Evolutionary conservation across 1,140 invertebrate species (phyloP).

Genomic region (Drosophila lacteicornis): DNA sequence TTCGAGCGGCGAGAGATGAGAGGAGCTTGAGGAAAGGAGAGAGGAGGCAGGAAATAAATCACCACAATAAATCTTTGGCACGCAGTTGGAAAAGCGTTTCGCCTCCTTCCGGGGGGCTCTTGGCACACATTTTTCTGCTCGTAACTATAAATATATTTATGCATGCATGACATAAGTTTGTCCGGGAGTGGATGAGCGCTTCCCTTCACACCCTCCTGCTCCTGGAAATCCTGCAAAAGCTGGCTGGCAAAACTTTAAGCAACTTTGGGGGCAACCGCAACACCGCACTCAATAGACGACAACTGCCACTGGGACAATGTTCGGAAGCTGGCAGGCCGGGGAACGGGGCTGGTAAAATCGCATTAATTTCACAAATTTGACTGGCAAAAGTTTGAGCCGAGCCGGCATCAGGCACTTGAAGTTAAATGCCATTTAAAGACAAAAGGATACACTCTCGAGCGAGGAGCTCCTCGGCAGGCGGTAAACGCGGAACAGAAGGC

Average conservation of each 20-base stretch:
- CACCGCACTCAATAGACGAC: constrained; percentile 51
- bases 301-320: constrained; percentile 56
- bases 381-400: constrained; percentile 69
- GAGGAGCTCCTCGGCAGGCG: constrained; percentile 4
- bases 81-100: constrained; percentile 65
- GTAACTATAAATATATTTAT: constrained; percentile 81
- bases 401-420: constrained; percentile 65
- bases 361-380: constrained; percentile 83
- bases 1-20: constrained; percentile 40
- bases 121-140: constrained; percentile 69
- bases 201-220: constrained; percentile 26
- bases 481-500: constrained; percentile 24
- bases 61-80: constrained; percentile 82
- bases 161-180: constrained; percentile 81
- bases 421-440: constrained; percentile 79
- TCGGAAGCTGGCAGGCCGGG: neutral
- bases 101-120: constrained; percentile 27
- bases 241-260: constrained; percentile 58
- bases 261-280: constrained; percentile 63
- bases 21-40: neutral
- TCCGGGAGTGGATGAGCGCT: constrained; percentile 60
- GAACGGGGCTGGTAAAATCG: constrained; percentile 50
- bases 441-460: constrained; percentile 58
- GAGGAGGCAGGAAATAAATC: constrained; percentile 66
- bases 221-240: constrained; percentile 54